Conservation (phyloP, 2,113 vertebrate species). For the Amphiprion percula region DNA sequence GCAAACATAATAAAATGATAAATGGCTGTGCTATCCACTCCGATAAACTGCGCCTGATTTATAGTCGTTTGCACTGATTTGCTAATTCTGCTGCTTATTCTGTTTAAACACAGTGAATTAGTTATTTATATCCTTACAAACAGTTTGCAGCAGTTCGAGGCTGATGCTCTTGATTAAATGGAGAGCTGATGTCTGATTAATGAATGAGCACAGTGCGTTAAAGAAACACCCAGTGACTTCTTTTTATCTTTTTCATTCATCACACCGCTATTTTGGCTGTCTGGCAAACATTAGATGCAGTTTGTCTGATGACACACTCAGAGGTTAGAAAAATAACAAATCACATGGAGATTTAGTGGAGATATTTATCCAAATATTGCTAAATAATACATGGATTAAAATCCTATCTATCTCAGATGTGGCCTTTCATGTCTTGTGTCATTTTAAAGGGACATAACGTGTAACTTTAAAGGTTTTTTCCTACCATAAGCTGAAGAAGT, state of each 20-base stretch:
- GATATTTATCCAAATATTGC: conserved; percentile 12
- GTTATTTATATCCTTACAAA: conserved; percentile 65
- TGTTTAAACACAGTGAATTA: conserved; percentile 66
- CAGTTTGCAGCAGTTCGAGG: conserved; percentile 2
- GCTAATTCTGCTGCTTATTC: conserved; percentile 45
- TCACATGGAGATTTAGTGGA: neutral
- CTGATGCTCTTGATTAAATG: conserved; percentile 52
- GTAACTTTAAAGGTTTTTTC: neutral
- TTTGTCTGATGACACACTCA: conserved; percentile 47
- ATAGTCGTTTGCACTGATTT: conserved; percentile 60
- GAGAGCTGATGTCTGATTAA: conserved; percentile 53
- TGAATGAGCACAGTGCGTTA: conserved; percentile 32
- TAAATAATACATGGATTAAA: neutral
- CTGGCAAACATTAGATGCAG: conserved; percentile 50
- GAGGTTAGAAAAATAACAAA: conserved; percentile 24
- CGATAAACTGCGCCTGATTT: conserved; percentile 59
- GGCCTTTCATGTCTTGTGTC: neutral
- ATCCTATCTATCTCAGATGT: neutral
- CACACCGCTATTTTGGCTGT: conserved; percentile 22
- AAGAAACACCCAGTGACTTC: conserved; percentile 47
- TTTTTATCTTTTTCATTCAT: conserved; percentile 54
- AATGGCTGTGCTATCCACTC: conserved; percentile 32
- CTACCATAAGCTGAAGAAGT: neutral
- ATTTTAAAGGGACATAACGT: conserved; percentile 1
- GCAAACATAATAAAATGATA: conserved; percentile 60